These are phyloP conservation scores for Tenodera sinensis DNA, from an alignment of 2,888 invertebrate genomes.

Conservation along the genomic window DNA sequence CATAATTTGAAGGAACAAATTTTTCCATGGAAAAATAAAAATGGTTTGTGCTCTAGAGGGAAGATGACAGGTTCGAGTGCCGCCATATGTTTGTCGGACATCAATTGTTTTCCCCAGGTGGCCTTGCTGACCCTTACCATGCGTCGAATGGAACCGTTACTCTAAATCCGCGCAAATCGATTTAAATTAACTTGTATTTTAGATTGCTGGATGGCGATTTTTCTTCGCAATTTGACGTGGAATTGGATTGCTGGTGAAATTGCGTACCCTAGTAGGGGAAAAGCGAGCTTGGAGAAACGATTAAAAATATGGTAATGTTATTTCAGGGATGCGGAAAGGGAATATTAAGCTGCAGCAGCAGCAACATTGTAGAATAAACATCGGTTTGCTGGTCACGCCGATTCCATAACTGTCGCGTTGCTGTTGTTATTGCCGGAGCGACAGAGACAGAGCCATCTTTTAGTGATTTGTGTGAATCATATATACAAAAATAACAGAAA, in stretches of 20 bases:
- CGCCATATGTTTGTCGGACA: not conserved
- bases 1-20: too few relatives aligned
- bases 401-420: not conserved
- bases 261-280: not conserved
- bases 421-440: not conserved
- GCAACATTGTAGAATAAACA: not conserved
- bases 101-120: not conserved
- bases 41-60: not conserved
- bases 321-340: not conserved
- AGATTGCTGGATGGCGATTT: not conserved
- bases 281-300: not conserved
- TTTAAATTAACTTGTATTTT: not conserved
- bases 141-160: not conserved
- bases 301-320: slow-evolving; percentile 6
- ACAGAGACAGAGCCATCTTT: not conserved
- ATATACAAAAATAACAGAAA: not conserved
- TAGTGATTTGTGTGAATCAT: not conserved
- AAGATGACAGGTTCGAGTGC: not conserved
- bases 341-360: not conserved
- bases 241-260: not conserved
- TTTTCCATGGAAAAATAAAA: not conserved
- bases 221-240: not conserved
- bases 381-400: not conserved
- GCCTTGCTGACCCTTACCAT: not conserved
- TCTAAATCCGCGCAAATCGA: not conserved